Base-by-base conservation (phyloP, 1,140 invertebrate genomes). In the Zaprionus tsacasi region DNA sequence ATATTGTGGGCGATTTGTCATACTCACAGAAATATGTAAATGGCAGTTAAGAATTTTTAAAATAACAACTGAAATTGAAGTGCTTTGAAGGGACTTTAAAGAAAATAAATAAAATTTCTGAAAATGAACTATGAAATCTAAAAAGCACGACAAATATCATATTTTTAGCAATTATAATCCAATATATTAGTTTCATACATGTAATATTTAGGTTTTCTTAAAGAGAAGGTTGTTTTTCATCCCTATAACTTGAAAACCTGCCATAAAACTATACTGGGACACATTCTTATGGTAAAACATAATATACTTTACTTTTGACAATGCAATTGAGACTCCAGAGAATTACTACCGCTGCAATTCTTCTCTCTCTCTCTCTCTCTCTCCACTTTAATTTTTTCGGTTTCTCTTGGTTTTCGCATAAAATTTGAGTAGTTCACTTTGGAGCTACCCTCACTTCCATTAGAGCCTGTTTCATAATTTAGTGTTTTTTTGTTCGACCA, bases 401-500 rank as follows among this genome's bases (percentile, higher is more conserved):
- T 30, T 30, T 30, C 56, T 66, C 17, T 66, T 66, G 7, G 7
- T 36, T 57, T 48, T 45, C 27, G 25, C 25, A 57, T 57, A 10
- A 57, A 57, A 17, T 60, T 59, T 52, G 40, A 54, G 56, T 54
- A 45, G 63, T 54, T 54, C n/a, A 50, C 11, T 40, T 40, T 30
- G 15, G 30, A 56, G 36, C 58, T 57, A 2, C 52, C 45, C 8
- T 55, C 15, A 17, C 50, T 61, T 76, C 35, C 36, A 52, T 38
- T 72, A 72, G 55, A 55, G 64, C 54, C 35, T 36, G 56, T 74
- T 85, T 68, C 67, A 87, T 87, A 76, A 82, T 79, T 85, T 83
- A 85, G 58, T 57, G 61, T 52, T 48, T 56, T 56, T 45, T 40
- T 55, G 76, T 50, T 21, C 45, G 45, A 25, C 67, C 72, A 71